phyloP scores from a whole-genome alignment of 2,113 vertebrate genomes.

The Notothenia coriiceps region DNA sequence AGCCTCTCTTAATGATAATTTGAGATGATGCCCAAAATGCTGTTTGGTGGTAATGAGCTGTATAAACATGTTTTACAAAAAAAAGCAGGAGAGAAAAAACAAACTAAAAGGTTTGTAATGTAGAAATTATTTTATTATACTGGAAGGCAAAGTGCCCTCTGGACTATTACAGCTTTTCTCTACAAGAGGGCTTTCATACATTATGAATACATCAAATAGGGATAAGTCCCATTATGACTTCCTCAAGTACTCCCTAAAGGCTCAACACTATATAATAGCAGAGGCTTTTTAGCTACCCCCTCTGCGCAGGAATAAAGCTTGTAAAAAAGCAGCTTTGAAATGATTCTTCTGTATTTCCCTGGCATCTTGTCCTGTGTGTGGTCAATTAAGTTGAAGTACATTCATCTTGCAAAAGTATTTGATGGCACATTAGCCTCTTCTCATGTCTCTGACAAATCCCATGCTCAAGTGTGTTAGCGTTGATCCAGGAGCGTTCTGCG shows the following conservation, averaged over 20 bases:
- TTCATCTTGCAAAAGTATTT: constrained; percentile 49
- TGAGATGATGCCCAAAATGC: constrained; percentile 80
- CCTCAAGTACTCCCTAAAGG: constrained; percentile 74
- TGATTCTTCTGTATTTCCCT: constrained; percentile 37
- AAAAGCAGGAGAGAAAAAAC: constrained; percentile 11
- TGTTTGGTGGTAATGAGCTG: constrained; percentile 77
- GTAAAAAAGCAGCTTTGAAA: constrained; percentile 53
- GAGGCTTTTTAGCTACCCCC: constrained; percentile 70
- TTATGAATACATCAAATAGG: constrained; percentile 76
- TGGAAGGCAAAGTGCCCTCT: constrained; percentile 61
- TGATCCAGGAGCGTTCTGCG: constrained; percentile 42
- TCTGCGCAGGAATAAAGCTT: constrained; percentile 52
- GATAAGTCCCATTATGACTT: constrained; percentile 79
- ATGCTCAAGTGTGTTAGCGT: constrained; percentile 43
- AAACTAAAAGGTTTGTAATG: constrained; percentile 54
- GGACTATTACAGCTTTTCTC: constrained; percentile 69
- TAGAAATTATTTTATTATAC: constrained; percentile 67
- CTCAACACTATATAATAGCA: constrained; percentile 71
- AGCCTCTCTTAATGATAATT: constrained; percentile 80
- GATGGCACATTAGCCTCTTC: constrained; percentile 57
- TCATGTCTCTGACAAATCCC: constrained; percentile 66
- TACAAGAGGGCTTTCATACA: constrained; percentile 71
- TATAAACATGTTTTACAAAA: constrained; percentile 69
- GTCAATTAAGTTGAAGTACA: constrained; percentile 61
- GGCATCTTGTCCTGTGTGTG: constrained; percentile 39